Base-by-base conservation (phyloP, 2,113 vertebrate species). In the Bagarius yarrelli region DNA sequence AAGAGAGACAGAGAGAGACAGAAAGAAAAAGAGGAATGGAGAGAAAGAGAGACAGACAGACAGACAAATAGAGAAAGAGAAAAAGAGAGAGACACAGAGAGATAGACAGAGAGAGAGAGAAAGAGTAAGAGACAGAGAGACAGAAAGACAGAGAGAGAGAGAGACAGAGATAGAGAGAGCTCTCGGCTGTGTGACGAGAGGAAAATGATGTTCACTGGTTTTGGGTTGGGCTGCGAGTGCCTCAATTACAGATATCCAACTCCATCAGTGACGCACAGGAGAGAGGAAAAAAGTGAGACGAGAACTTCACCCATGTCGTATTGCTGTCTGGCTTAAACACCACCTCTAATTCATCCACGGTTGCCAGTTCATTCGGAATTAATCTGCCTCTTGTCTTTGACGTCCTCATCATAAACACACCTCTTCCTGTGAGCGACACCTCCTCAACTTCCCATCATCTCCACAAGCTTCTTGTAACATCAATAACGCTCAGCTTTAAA, bases 241-340 rank as follows among this genome's bases (percentile, higher is more conserved):
- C 72, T 85, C 74, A 87, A 82, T 87, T 83, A 88, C 79, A 69
- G 78, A 85, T 84, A 67, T 66, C 72, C n/a, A 72, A 57, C 59
- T 76, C 59, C 40, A 59, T 70, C 57, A 44, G 73, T 82, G 81
- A 73, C 66, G 78, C 81, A 79, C 21, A 36, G 36, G 56, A 30
- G n/a, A 64, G 81, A 30, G 56, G 52, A 72, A 79, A 32, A 81
- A 50, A 72, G 32, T 21, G 59, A 85, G 36, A 57, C 50, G 15
- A 64, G 47, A 74, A 23, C 47, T 55, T 83, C 70, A 52, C 78
- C 76, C 76, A 83, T 72, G 44, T n/a, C 30, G 21, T 70, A 78
- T 60, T 72, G 57, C 30, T 55, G 75, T 61, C 56, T 83, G 66
- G 53, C 63, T 53, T 73, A 59, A 72, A 70, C 66, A 70, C 44